A percentile compares a stretch with the other conserved stretches of the same genome.
Evolutionary conservation across 2,888 invertebrate species (phyloP).

Genomic region (Apodemia zela): DNA sequence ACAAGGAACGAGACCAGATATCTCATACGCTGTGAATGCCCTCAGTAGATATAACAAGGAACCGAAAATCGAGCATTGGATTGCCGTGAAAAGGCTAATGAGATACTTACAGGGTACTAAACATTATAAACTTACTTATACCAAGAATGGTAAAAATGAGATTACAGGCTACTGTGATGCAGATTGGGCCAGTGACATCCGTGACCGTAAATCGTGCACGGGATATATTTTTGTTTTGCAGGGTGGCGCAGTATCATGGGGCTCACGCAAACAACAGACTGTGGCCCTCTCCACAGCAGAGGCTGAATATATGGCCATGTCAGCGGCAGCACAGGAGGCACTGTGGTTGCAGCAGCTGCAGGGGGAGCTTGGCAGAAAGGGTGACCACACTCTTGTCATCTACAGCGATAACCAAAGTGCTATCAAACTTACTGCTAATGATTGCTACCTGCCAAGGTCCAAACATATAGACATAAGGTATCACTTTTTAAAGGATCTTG

Average conservation of each 20-base stretch:
- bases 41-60: neutral
- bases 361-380: neutral
- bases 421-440: neutral
- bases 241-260: constrained; percentile 34
- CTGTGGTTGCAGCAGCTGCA: constrained; percentile 28
- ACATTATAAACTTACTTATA: neutral
- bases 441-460: neutral
- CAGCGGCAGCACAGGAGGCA: constrained; percentile 34
- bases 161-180: constrained; percentile 18
- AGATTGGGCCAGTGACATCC: neutral
- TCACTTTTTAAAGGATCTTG: neutral
- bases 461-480: neutral
- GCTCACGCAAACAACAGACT: constrained; percentile 15
- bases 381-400: neutral
- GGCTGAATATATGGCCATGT: constrained; percentile 36
- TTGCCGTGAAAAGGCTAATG: neutral
- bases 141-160: neutral
- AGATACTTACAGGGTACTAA: constrained; percentile 1
- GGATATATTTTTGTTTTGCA: constrained; percentile 35
- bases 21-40: neutral
- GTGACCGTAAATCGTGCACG: constrained; percentile 29
- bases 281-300: constrained; percentile 37
- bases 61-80: neutral
- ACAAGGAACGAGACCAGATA: neutral
- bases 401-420: neutral